phyloP scores from a whole-genome alignment of 1,140 invertebrate genomes.

The Drosophila trapezifrons region DNA sequence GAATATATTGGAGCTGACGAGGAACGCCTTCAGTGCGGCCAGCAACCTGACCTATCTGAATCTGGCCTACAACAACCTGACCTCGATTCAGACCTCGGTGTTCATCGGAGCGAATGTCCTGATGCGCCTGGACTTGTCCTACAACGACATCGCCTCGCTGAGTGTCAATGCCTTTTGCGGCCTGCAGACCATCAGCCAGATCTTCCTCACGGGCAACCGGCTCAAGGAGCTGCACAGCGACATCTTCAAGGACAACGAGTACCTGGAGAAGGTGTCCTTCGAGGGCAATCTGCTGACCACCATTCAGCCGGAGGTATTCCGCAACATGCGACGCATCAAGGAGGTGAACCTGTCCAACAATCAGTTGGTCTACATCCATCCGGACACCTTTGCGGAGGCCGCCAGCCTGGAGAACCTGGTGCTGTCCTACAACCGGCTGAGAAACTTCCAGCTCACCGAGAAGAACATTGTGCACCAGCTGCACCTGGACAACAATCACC shows the following conservation, averaged over 20 bases:
- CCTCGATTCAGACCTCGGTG: conserved; percentile 71
- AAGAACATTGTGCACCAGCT: conserved; percentile 74
- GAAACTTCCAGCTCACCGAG: conserved; percentile 60
- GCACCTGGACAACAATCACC: conserved; percentile 70
- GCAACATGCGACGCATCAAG: conserved; percentile 64
- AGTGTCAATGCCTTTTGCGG: conserved; percentile 77
- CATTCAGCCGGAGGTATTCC: conserved; percentile 75
- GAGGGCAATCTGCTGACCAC: conserved; percentile 67
- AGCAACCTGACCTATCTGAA: conserved; percentile 71
- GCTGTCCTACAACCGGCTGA: conserved; percentile 60
- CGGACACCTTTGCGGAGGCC: conserved; percentile 72
- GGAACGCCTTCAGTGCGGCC: conserved; percentile 77
- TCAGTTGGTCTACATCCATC: conserved; percentile 60
- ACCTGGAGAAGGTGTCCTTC: conserved; percentile 66
- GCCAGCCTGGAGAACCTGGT: conserved; percentile 68
- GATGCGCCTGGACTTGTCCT: conserved; percentile 72
- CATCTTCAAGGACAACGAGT: conserved; percentile 75
- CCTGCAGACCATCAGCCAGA: conserved; percentile 61
- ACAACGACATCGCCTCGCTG: conserved; percentile 64
- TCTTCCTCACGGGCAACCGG: conserved; percentile 66
- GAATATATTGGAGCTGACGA: conserved; percentile 69
- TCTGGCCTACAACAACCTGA: conserved; percentile 75
- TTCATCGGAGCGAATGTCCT: conserved; percentile 74
- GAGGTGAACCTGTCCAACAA: conserved; percentile 77
- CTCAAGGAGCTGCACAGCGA: conserved; percentile 65